Evolutionary conservation across 2,113 vertebrate genomes (phyloP), one percentile per base, ranked within the genome.

Genomic region (Hippocampus barbouri): DNA sequence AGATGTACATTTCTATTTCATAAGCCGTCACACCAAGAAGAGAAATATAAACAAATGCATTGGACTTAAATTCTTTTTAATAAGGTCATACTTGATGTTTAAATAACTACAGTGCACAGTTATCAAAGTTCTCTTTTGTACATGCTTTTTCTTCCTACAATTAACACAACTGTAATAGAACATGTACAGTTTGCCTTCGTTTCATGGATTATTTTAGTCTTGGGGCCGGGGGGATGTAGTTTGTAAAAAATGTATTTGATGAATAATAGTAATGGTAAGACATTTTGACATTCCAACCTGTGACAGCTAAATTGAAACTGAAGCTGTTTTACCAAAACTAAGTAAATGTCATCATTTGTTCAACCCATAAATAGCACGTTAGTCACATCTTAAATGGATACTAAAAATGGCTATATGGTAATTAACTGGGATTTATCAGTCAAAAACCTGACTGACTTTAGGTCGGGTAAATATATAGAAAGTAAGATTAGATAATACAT

Each of bases 1-100:
- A 41, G 5, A n/a, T 11, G 8, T 40, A 65, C 38, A 41, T 45
- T 40, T 34, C 2, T 41, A 38, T 38, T 38, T 38, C 34, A 38
- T 38, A 38, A 38, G 34, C 5, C 34, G 34, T 38, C 34, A 38
- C 5, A 38, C 5, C 34, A 38, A 38, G 34, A 6, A 38, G 34
- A 4, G 43, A 18, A n/a, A 47, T 47, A 47, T 9, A 57, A 57
- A 56, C 23, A 57, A 57, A n/a, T 25, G 5, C 12, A 25, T 59
- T 10, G 56, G 11, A 25, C 14, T 41, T 41, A 11, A 40, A 41
- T 21, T 23, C 0, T 65, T 43, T 21, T 41, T 62, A 75, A 73
- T 78, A 68, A 70, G 43, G 64, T 77, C 72, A 72, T 66, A 81
- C 72, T 72, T 53, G 54, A 27, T 69, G 61, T 64, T 51, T 51